Percentiles rank a stretch among this genome's conserved stretches.
These are phyloP conservation scores for Drosophila cognata DNA, from an alignment of 2,888 invertebrate genomes.

Conservation along the genomic window DNA sequence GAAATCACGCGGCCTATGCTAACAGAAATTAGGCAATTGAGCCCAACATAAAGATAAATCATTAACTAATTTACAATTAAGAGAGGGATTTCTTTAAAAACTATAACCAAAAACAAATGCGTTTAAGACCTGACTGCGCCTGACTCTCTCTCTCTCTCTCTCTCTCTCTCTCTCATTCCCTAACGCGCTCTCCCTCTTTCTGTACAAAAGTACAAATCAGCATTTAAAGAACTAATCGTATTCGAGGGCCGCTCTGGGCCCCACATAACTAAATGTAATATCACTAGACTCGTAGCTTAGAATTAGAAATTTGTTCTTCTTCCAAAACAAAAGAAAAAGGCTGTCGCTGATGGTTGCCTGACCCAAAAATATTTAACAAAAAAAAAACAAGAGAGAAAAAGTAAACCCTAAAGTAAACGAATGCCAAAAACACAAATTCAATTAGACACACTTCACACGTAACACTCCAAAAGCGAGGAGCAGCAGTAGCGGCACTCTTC, in stretches of 20 bases:
- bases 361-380: slow-evolving; percentile 19
- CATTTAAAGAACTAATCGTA: slow-evolving; percentile 54
- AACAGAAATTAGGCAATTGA: slow-evolving; percentile 13
- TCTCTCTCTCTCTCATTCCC: slow-evolving; percentile 2
- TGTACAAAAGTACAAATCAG: slow-evolving; percentile 48
- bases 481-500: slow-evolving; percentile 42
- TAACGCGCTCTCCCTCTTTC: not conserved
- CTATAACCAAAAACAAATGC: slow-evolving; percentile 54
- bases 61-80: slow-evolving; percentile 14
- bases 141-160: not conserved
- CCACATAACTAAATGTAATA: slow-evolving; percentile 79
- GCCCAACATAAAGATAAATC: slow-evolving; percentile 11
- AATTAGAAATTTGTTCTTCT: slow-evolving; percentile 44
- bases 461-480: slow-evolving; percentile 57
- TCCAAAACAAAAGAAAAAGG: not conserved
- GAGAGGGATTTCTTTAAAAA: slow-evolving; percentile 15
- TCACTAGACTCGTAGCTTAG: slow-evolving; percentile 81
- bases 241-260: slow-evolving; percentile 11
- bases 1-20: slow-evolving; percentile 46
- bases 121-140: slow-evolving; percentile 32
- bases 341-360: slow-evolving; percentile 29
- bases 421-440: slow-evolving; percentile 76
- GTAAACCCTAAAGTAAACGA: slow-evolving; percentile 22
- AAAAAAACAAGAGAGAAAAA: not conserved
- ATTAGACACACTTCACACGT: slow-evolving; percentile 70